Evolutionary conservation across 2,113 vertebrate genomes (phyloP).

Genomic region (Tragelaphus imberbis): DNA sequence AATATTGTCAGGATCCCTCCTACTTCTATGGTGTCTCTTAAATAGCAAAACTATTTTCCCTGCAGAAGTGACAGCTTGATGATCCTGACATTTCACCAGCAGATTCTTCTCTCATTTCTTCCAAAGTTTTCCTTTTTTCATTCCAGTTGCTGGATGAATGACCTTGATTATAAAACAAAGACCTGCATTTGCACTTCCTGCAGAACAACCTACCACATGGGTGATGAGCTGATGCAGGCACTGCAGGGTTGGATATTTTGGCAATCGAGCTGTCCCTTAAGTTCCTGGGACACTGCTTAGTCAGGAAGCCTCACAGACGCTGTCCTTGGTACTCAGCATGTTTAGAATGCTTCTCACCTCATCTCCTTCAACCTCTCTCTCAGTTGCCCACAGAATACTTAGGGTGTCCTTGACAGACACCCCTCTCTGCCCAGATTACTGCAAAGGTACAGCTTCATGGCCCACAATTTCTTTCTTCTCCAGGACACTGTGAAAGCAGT

Average conservation of each 20-base stretch:
- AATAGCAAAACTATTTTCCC: not conserved
- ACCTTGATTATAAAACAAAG: not conserved
- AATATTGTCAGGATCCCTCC: not conserved
- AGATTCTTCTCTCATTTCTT: not conserved
- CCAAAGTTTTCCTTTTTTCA: not conserved
- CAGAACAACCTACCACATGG: not conserved
- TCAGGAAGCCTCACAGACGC: not conserved
- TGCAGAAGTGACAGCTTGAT: not conserved
- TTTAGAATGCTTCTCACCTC: not conserved
- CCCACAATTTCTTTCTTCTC: not conserved
- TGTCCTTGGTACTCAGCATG: not conserved
- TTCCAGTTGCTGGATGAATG: not conserved
- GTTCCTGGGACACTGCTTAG: constrained; percentile 14
- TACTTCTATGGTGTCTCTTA: not conserved
- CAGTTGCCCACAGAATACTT: not conserved
- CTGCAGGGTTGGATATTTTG: not conserved
- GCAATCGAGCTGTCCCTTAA: not conserved
- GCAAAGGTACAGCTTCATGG: not conserved
- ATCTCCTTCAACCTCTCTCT: not conserved
- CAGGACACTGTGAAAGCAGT: not conserved
- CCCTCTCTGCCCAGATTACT: not conserved
- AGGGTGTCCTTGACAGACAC: not conserved
- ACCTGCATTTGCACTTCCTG: not conserved
- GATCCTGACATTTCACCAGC: not conserved
- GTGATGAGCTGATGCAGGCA: not conserved